These are phyloP conservation scores for Nycteola revayana DNA, from an alignment of 2,888 invertebrate species.

Conservation along the genomic window DNA sequence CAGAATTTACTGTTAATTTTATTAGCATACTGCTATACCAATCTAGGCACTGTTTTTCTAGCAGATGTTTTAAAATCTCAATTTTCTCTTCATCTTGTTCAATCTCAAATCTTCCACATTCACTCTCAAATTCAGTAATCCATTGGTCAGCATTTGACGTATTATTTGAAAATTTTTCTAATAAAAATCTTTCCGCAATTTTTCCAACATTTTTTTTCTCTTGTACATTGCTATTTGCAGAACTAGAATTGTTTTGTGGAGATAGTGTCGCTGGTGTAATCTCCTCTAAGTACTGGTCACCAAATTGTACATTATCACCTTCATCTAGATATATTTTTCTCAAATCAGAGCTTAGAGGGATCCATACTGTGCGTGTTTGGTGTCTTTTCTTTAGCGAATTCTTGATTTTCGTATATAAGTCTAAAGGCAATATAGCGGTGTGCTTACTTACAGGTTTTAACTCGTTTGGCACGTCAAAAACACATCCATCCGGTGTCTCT, in stretches of 20 bases:
- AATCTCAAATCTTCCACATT: slow-evolving; percentile 12
- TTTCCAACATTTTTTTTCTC: not conserved
- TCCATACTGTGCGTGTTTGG: not conserved
- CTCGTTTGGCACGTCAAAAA: slow-evolving; percentile 18
- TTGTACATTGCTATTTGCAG: not conserved
- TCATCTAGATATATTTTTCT: slow-evolving; percentile 1
- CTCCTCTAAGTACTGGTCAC: slow-evolving; percentile 2
- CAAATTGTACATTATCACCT: slow-evolving; percentile 4
- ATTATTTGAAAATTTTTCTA: slow-evolving; percentile 13
- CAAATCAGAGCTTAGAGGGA: not conserved
- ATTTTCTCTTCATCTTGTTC: not conserved
- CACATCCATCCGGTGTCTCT: slow-evolving; percentile 11
- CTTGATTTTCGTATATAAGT: not conserved
- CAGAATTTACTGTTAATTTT: not conserved
- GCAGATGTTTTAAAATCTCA: not conserved
- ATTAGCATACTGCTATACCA: slow-evolving; percentile 2
- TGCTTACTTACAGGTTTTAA: slow-evolving; percentile 2
- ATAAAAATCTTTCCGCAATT: slow-evolving; percentile 2
- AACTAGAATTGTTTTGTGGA: not conserved
- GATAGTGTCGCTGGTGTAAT: not conserved
- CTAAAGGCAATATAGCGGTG: not conserved
- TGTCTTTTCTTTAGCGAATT: slow-evolving; percentile 1
- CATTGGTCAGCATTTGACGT: slow-evolving; percentile 18
- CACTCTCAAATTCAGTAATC: slow-evolving; percentile 17
- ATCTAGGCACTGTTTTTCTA: not conserved